Evolutionary conservation across 2,113 vertebrate genomes (phyloP), one percentile per base, ranked within the genome.

Genomic region (Potamarius usumacintae): DNA sequence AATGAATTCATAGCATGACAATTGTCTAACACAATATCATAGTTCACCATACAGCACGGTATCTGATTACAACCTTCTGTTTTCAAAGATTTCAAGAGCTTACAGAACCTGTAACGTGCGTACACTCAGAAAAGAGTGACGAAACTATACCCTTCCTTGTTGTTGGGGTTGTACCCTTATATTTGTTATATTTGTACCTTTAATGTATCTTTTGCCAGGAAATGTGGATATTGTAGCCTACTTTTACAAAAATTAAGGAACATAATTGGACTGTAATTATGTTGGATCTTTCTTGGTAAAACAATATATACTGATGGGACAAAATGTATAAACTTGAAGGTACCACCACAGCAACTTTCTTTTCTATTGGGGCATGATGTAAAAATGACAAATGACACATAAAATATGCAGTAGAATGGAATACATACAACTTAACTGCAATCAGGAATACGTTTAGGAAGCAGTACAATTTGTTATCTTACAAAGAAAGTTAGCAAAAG

Each of bases 1-100:
- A 82, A 65, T 83, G 42, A 67, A 83, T 50, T 83, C 60, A 27
- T 25, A 65, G 42, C 60, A 17, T n/a, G 42, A 65, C 7, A 65
- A 65, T 60, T 67, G 81, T 83, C 62, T 50, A 83, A 65, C 22
- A 83, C 4, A 83, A 65, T 83, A 83, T 65, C 60, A 65, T 14
- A 2, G 58, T 82, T 50, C 57, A 5, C 81, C 7, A 20, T 48
- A n/a, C 30, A 63, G 78, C 80, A 42, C 4, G 9, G 53, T 22
- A 60, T 57, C 12, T 65, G 60, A 20, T 52, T 83, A n/a, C 42
- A 65, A 52, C 42, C 34, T 65, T 65, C 34, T 50, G 81, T 65
- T 83, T 83, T n/a, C 11, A 48, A 63, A 63, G 27, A 63, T 63
- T 6, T 62, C 18, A 63, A 48, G 50, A 63, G 80, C 12, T n/a